These are phyloP conservation scores for Orthonevra nobilis DNA, from an alignment of 2,888 invertebrate genomes.

Conservation along the genomic window DNA sequence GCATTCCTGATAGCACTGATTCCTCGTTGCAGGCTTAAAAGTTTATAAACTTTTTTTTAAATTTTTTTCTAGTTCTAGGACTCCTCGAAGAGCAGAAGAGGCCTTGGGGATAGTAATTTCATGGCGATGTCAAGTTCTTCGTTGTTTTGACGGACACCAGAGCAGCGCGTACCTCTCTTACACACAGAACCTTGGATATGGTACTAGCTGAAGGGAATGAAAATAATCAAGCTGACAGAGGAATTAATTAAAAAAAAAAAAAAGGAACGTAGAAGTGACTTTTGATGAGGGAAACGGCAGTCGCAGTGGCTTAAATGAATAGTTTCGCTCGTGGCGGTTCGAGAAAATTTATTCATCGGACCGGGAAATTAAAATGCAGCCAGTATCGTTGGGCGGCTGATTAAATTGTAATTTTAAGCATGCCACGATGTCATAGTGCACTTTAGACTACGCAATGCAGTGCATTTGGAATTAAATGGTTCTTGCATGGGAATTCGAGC, in stretches of 20 bases:
- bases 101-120: slow-evolving; percentile 68
- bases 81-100: slow-evolving; percentile 53
- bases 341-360: slow-evolving; percentile 58
- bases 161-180: no score
- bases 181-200: slow-evolving; percentile 34
- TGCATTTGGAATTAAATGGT: no score
- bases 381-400: slow-evolving; percentile 55
- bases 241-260: slow-evolving; percentile 66
- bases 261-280: not conserved
- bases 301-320: slow-evolving; percentile 47
- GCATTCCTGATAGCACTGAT: slow-evolving; percentile 68
- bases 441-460: slow-evolving; percentile 10
- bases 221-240: slow-evolving; percentile 62
- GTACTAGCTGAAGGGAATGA: slow-evolving; percentile 57
- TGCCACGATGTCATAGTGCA: slow-evolving; percentile 27
- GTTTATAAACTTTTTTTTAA: slow-evolving; percentile 29
- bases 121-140: slow-evolving; percentile 67
- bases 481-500: no score
- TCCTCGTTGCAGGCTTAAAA: slow-evolving; percentile 28
- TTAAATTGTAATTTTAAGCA: slow-evolving; percentile 55
- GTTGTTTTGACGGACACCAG: slow-evolving; percentile 62
- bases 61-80: slow-evolving; percentile 48
- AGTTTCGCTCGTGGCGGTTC: slow-evolving; percentile 13
- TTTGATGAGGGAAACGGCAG: slow-evolving; percentile 47
- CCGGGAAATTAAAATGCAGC: slow-evolving; percentile 68